These are phyloP conservation scores for Heteromyza rotundicornis DNA, from an alignment of 2,888 invertebrate genomes.

Conservation along the genomic window DNA sequence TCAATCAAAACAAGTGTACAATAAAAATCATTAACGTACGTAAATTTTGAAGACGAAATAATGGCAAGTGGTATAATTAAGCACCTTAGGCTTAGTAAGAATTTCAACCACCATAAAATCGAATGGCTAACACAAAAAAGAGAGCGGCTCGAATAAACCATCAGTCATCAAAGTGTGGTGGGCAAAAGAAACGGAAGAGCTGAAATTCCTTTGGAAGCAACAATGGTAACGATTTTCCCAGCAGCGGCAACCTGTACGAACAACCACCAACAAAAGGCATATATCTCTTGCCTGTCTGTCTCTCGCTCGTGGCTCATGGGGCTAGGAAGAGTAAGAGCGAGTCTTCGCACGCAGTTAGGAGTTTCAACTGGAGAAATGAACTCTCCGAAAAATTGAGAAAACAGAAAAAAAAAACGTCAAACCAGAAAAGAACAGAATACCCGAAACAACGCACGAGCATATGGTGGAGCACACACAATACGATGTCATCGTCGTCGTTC, in stretches of 20 bases:
- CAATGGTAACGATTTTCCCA: background rate
- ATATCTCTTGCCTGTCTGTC: too few relatives aligned
- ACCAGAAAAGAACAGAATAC: background rate
- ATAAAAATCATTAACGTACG: background rate
- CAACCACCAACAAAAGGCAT: background rate
- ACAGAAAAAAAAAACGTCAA: background rate
- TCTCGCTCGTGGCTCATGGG: too few relatives aligned
- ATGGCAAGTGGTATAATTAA: background rate
- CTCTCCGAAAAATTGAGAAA: background rate
- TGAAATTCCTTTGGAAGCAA: background rate
- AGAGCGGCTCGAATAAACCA: background rate
- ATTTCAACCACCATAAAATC: too few relatives aligned
- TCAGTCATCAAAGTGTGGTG: background rate
- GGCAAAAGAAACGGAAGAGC: background rate
- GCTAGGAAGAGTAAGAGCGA: background rate
- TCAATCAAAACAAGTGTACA: background rate
- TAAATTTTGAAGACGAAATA: background rate
- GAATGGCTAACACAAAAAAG: background rate
- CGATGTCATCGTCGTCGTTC: conserved; percentile 2
- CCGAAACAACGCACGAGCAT: background rate
- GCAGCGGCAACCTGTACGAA: background rate
- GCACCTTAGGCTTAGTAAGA: too few relatives aligned
- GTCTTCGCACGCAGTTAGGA: background rate
- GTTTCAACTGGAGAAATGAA: background rate
- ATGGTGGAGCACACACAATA: background rate